These are phyloP conservation scores for Onthophagus sagittarius DNA, from an alignment of 2,888 invertebrate species.

Conservation along the genomic window DNA sequence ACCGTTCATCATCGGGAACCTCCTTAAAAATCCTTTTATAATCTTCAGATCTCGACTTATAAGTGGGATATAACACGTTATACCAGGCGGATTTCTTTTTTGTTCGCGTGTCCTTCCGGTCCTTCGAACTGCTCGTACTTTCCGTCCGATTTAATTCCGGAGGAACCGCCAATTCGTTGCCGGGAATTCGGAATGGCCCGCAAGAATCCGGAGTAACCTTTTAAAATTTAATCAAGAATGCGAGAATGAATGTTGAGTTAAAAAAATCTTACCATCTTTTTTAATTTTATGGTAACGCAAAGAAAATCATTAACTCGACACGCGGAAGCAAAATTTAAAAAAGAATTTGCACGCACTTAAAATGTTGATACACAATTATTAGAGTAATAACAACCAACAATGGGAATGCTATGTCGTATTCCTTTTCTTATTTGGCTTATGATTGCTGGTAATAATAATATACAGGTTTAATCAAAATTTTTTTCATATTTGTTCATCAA, in stretches of 20 bases:
- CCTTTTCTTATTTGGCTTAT: no score
- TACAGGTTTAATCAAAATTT: no score
- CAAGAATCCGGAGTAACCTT: slow-evolving; percentile 16
- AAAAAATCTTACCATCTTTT: no score
- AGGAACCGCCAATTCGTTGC: slow-evolving; percentile 21
- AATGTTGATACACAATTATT: no score
- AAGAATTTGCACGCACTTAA: no score
- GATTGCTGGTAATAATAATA: no score
- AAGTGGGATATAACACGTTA: slow-evolving; percentile 83
- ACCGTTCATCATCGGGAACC: slow-evolving; percentile 83
- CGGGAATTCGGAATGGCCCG: slow-evolving; percentile 9
- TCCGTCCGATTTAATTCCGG: slow-evolving; percentile 36
- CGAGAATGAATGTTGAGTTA: background rate
- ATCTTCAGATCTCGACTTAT: slow-evolving; percentile 90
- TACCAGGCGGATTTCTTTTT: slow-evolving; percentile 84
- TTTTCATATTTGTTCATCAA: no score
- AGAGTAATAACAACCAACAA: no score
- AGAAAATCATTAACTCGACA: no score
- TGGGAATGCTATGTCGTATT: no score
- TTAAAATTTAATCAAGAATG: background rate
- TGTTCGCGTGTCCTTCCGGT: slow-evolving; percentile 49
- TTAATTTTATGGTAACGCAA: no score
- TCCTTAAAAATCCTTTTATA: slow-evolving; percentile 90
- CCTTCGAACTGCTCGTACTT: slow-evolving; percentile 36
- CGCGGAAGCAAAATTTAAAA: no score